Conservation (phyloP, 2,113 vertebrate species). For the rat (Rattus norvegicus) region GRCr8 NC_086032.1:95184501-95185000, state of each 20-base stretch:
- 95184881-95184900: not conserved
- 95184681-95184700: not conserved
- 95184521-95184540: not conserved
- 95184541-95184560: fast-evolving
- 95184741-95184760: too few relatives aligned
- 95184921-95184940: not conserved
- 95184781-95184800: not conserved
- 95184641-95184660: not conserved
- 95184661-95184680: not conserved
- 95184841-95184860: not conserved
- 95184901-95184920: not conserved
- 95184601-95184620: not conserved
- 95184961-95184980: not conserved
- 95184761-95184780: too few relatives aligned
- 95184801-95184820: not conserved
- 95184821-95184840: not conserved
- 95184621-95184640: not conserved
- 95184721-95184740: not conserved
- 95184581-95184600: not conserved
- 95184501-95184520: not conserved
- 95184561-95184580: not conserved
- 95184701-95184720: not conserved
- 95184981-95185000: not conserved
- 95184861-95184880: not conserved
- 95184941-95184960: not conserved